A percentile compares a stretch with the other conserved stretches of the same genome.
phyloP scores from a whole-genome alignment of 2,113 vertebrate genomes.

The Choloepus hoffmanni region DNA sequence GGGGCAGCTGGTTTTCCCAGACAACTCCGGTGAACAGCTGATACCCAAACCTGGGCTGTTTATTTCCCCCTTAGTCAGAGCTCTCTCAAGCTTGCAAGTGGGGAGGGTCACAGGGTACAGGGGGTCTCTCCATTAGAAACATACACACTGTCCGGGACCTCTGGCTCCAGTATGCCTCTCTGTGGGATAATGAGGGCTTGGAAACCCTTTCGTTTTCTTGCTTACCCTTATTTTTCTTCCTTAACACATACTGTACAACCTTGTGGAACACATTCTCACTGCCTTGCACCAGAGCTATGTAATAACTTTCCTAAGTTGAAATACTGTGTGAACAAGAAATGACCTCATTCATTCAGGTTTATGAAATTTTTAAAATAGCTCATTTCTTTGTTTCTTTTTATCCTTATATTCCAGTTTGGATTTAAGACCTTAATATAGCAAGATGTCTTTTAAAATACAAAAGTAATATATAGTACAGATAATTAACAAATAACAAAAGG shows the following conservation, averaged over 20 bases:
- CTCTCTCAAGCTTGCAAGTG: neutral
- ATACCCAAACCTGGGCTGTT: neutral
- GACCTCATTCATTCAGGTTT: neutral
- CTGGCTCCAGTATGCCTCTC: too few species aligned
- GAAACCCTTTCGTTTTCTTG: neutral
- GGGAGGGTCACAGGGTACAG: neutral
- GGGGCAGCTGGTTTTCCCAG: neutral
- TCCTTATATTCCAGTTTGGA: neutral
- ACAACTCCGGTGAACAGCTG: neutral
- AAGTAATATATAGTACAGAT: neutral
- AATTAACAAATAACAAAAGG: neutral
- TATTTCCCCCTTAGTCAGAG: too few species aligned
- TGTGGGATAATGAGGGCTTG: neutral
- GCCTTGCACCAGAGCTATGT: neutral
- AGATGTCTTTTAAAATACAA: neutral
- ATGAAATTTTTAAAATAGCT: neutral
- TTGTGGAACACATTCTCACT: fast-evolving
- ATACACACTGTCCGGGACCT: neutral
- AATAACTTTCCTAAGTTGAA: neutral
- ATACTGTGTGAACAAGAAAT: neutral
- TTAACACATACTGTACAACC: too few species aligned
- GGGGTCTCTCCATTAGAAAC: neutral
- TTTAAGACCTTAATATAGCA: neutral
- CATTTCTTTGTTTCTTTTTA: neutral
- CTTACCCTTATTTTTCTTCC: neutral